phyloP scores from a whole-genome alignment of 2,113 vertebrate genomes.

The Nycticebus coucang region DNA sequence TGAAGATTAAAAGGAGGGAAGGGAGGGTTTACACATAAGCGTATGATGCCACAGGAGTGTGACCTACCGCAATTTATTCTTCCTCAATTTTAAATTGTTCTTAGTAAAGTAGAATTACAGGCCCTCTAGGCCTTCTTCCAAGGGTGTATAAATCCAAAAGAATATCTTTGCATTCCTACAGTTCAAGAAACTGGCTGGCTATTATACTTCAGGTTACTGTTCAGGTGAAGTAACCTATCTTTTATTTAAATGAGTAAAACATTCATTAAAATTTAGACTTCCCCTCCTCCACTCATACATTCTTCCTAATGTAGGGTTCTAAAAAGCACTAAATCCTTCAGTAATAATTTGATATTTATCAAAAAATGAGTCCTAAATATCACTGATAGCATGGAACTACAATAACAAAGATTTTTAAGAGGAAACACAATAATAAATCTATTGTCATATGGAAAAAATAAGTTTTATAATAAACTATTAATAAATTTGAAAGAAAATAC shows the following conservation, averaged over 20 bases:
- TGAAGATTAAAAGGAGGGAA: neutral
- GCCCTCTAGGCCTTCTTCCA: neutral
- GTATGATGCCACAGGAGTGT: neutral
- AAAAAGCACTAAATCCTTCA: neutral
- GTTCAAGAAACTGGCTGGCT: neutral
- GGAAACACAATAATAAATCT: neutral
- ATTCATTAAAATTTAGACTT: slow-evolving; percentile 23
- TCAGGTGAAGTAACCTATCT: neutral
- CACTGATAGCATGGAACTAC: neutral
- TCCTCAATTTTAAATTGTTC: slow-evolving; percentile 15
- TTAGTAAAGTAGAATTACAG: neutral
- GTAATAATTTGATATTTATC: neutral
- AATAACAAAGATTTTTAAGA: neutral
- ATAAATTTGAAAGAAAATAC: neutral
- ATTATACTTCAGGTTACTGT: neutral
- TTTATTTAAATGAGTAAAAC: slow-evolving; percentile 34
- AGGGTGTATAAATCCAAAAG: neutral
- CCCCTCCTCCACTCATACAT: neutral
- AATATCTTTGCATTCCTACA: neutral
- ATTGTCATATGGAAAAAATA: slow-evolving; percentile 1
- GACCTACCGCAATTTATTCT: neutral
- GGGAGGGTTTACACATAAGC: neutral
- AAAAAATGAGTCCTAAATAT: neutral
- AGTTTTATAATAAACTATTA: neutral
- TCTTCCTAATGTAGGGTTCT: neutral